Evolutionary conservation across 2,888 invertebrate genomes (phyloP).

Genomic region (Drosophila subsilvestris): DNA sequence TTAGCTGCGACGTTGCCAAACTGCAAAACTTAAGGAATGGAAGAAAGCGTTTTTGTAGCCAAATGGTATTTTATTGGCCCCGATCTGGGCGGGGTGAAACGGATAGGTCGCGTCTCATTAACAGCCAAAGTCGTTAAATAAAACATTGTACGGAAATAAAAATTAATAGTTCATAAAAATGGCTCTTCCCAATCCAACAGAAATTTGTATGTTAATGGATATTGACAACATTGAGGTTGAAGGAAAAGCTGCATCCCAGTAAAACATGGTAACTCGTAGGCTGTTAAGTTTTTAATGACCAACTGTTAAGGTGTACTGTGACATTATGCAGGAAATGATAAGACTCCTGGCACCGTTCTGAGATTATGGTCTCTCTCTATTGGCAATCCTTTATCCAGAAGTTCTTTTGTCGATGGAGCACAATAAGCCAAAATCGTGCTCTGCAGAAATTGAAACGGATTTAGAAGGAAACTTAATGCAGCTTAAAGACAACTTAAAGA

Average conservation of each 20-base stretch:
- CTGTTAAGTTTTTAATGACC: not conserved
- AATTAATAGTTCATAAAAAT: slow-evolving; percentile 67
- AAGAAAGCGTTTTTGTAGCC: slow-evolving; percentile 59
- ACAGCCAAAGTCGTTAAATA: slow-evolving; percentile 74
- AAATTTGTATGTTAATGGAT: slow-evolving; percentile 63
- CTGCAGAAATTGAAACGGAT: slow-evolving; percentile 8
- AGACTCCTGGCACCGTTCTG: too few relatives aligned
- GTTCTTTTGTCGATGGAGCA: not conserved
- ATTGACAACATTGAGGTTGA: slow-evolving; percentile 20
- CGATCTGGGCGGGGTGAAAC: slow-evolving; percentile 14
- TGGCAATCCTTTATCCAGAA: not conserved
- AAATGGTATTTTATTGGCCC: slow-evolving; percentile 69
- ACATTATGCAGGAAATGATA: not conserved
- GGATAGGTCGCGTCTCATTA: slow-evolving; percentile 69
- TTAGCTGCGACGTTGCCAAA: slow-evolving; percentile 44
- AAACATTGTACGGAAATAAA: slow-evolving; percentile 58
- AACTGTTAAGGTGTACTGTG: not conserved
- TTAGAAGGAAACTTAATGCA: slow-evolving; percentile 17
- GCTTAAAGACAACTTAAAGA: slow-evolving; percentile 32
- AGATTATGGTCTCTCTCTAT: not conserved
- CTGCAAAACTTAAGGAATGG: slow-evolving; percentile 38
- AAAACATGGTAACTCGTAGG: not conserved
- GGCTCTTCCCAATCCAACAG: slow-evolving; percentile 31
- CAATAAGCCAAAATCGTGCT: slow-evolving; percentile 22
- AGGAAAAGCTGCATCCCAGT: not conserved